Conservation (phyloP, 2,113 vertebrate genomes). For the Rhineura floridana region DNA sequence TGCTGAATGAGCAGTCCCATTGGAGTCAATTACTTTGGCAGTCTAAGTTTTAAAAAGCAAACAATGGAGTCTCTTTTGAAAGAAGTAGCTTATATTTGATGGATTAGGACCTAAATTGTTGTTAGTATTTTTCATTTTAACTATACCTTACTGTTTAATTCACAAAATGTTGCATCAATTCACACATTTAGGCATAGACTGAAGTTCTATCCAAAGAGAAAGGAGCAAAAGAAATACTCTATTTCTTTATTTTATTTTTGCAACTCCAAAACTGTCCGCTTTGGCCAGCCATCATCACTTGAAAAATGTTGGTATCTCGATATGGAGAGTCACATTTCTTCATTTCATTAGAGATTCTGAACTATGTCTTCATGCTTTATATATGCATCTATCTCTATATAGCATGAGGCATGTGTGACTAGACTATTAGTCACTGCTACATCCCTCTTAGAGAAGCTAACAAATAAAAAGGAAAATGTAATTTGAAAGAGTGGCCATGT, state of each 20-base stretch:
- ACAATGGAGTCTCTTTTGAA: not conserved
- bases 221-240: not conserved
- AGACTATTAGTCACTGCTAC: slow-evolving; percentile 15
- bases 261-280: not conserved
- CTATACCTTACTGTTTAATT: not conserved
- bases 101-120: not conserved
- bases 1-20: slow-evolving; percentile 6
- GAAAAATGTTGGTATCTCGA: not conserved
- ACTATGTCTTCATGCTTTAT: not conserved
- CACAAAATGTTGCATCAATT: not conserved
- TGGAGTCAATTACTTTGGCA: slow-evolving; percentile 20
- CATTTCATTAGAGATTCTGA: slow-evolving; percentile 16
- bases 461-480: not conserved
- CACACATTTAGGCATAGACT: not conserved
- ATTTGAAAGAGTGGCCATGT: not conserved
- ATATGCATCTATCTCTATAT: not conserved
- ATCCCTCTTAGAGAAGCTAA: not conserved
- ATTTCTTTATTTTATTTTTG: not conserved
- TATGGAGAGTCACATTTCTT: not conserved
- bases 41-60: not conserved
- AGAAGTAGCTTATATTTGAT: not conserved
- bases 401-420: not conserved
- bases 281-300: not conserved
- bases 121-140: not conserved
- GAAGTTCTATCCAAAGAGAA: not conserved